Percentiles rank a stretch among this genome's conserved stretches.
phyloP scores from a whole-genome alignment of 2,888 invertebrate species.

The Hirtodrosophila trivittata region DNA sequence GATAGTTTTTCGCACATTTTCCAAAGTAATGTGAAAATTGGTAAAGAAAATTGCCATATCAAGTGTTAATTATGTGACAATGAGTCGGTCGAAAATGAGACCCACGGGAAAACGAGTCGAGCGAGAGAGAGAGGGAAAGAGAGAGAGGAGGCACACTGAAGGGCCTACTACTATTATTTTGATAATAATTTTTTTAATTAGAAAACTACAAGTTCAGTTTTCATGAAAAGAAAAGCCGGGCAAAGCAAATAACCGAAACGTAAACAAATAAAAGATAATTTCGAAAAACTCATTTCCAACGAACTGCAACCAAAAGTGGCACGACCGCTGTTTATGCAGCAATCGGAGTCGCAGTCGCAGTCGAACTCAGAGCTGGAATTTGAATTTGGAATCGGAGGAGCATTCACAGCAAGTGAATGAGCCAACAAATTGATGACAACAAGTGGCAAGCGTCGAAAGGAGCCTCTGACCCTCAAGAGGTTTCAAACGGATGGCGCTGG shows the following conservation, averaged over 20 bases:
- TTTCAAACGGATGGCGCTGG: conserved; percentile 51
- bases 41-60: conserved; percentile 69
- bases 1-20: conserved; percentile 77
- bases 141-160: conserved; percentile 8
- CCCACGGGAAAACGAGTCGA: conserved; percentile 15
- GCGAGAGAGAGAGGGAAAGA: background rate
- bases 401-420: conserved; percentile 32
- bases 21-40: conserved; percentile 36
- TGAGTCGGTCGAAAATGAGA: conserved; percentile 57
- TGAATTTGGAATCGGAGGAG: conserved; percentile 27
- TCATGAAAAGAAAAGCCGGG: conserved; percentile 12
- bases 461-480: conserved; percentile 32
- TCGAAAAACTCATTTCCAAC: conserved; percentile 50
- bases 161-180: conserved; percentile 38
- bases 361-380: too few relatives aligned
- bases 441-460: conserved; percentile 77
- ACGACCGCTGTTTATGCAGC: conserved; percentile 52
- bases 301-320: conserved; percentile 65
- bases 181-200: conserved; percentile 69
- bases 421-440: conserved; percentile 76
- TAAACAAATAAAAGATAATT: conserved; percentile 51
- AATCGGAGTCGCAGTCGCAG: conserved; percentile 48
- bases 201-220: conserved; percentile 75
- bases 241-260: conserved; percentile 70
- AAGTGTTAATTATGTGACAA: conserved; percentile 80